phyloP scores from a whole-genome alignment of 1,140 invertebrate species.

The Lithobius niger region DNA sequence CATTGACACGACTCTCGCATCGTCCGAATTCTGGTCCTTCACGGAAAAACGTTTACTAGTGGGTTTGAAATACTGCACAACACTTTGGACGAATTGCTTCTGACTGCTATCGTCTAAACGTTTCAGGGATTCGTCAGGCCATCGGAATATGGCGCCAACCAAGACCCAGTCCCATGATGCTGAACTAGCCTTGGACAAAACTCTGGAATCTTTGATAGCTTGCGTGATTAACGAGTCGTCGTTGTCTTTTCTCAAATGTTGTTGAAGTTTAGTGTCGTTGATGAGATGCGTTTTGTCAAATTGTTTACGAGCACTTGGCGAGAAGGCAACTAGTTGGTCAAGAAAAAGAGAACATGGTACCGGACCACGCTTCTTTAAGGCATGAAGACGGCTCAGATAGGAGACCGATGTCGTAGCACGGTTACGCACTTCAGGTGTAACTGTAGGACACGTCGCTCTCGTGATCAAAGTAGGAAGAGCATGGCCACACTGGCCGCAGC shows the following conservation, averaged over 20 bases:
- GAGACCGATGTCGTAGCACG: constrained; percentile 61
- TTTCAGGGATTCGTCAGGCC: constrained; percentile 37
- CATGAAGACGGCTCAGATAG: constrained; percentile 55
- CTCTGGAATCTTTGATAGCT: constrained; percentile 55
- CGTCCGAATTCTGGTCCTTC: constrained; percentile 49
- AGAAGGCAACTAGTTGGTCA: constrained; percentile 52
- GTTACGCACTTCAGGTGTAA: constrained; percentile 21
- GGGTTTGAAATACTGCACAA: constrained; percentile 76
- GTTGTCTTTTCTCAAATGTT: constrained; percentile 32
- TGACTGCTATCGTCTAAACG: constrained; percentile 58
- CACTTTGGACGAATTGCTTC: constrained; percentile 59
- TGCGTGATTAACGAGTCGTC: constrained; percentile 42
- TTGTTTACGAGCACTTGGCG: neutral
- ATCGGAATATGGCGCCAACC: constrained; percentile 49
- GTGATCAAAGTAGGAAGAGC: constrained; percentile 64
- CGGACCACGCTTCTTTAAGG: constrained; percentile 58
- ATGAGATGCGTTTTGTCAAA: neutral
- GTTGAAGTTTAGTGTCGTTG: neutral
- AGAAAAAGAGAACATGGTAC: constrained; percentile 66
- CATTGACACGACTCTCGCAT: constrained; percentile 46
- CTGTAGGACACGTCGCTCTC: constrained; percentile 46
- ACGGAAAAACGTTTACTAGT: constrained; percentile 60
- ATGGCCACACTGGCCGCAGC: constrained; percentile 64
- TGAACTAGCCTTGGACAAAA: constrained; percentile 50
- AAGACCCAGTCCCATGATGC: constrained; percentile 73